Base-by-base conservation (phyloP, 92 coral and sea anemone genomes). In the Micromussa lordhowensis region DNA sequence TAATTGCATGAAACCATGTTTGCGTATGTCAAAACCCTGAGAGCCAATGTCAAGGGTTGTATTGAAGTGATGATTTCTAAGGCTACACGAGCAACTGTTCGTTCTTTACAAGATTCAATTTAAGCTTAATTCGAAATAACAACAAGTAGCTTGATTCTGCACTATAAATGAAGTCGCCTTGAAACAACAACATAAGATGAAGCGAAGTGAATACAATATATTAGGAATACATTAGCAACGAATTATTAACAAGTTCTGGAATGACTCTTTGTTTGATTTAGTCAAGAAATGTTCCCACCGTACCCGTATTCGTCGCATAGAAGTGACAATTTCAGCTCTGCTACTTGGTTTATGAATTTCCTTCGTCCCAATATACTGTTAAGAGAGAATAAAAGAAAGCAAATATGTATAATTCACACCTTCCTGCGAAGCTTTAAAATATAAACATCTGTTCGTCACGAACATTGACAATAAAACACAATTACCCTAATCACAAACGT, bases 301-400 rank as follows among this genome's bases (percentile, higher is more conserved):
- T 84, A 97, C 99, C 90, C 99, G 88, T 57, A 97, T 96, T 81
- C 96, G 83, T 58, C 99, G 83, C 99, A 97, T 97, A 5, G 98
- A 94, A 22, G 99, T 89, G 61, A 97, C 99, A 79, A 97, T 97
- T 83, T 97, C 99, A 51, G 97, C 94, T 75, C 99, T 92, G 69
- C 99, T 95, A 55, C 85, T 85, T 3, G 99, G 99, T 68, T 94
- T 92, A 17, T 97, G 89, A 38, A 97, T 97, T 82, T 97, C 99
- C 80, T 94, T 92, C n/a, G 98, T 92, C 24, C 99, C 99, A 26
- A 97, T 96, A 73, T 94, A 97, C 99, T 97, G 72, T 72, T 74
- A 77, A 44, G 71, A 78, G 77, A 51, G 79, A 78, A 71, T 64
- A 78, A 82, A 83, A 79, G 59, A 93, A 83, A 72, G 55, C 81